A percentile compares a stretch with the other conserved stretches of the same genome.
These are phyloP conservation scores for Oncorhynchus mykiss DNA, from an alignment of 2,113 vertebrate species.

Conservation along the genomic window DNA sequence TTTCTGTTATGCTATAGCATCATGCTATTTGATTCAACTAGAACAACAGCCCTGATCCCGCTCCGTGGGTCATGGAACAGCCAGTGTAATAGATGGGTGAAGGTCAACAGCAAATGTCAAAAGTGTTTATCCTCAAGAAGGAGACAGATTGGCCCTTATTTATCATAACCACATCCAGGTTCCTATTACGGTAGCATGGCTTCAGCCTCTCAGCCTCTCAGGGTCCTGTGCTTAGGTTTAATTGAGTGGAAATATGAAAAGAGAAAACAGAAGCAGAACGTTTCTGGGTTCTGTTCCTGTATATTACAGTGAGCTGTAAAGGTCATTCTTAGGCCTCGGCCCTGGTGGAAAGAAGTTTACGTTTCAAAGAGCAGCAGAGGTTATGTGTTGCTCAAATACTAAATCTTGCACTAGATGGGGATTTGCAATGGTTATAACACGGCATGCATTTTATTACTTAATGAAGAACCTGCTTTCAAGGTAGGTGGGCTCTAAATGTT, in stretches of 20 bases:
- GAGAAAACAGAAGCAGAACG: conserved; percentile 11
- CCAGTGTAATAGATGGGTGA: conserved; percentile 58
- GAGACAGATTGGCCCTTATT: conserved; percentile 53
- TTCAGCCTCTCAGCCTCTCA: conserved; percentile 11
- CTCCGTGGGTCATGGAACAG: conserved; percentile 60
- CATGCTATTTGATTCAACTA: conserved; percentile 57
- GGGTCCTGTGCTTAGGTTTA: conserved; percentile 26
- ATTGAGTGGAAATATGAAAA: conserved; percentile 28
- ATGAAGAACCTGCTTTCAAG: no score
- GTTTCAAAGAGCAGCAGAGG: no score
- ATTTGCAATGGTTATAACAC: no score
- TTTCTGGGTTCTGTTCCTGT: background rate
- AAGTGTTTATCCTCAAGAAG: conserved; percentile 63
- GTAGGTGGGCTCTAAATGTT: no score
- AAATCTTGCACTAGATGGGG: no score
- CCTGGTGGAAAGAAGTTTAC: no score
- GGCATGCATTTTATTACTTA: no score
- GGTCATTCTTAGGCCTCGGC: no score
- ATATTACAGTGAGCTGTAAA: no score
- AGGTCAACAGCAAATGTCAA: conserved; percentile 71
- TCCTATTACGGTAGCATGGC: conserved; percentile 47
- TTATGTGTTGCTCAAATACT: no score
- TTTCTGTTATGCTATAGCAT: conserved; percentile 40
- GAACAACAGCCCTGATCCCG: conserved; percentile 54
- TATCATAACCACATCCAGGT: conserved; percentile 61